Conservation (phyloP, 2,113 vertebrate genomes). For the Holacanthus passer region DNA sequence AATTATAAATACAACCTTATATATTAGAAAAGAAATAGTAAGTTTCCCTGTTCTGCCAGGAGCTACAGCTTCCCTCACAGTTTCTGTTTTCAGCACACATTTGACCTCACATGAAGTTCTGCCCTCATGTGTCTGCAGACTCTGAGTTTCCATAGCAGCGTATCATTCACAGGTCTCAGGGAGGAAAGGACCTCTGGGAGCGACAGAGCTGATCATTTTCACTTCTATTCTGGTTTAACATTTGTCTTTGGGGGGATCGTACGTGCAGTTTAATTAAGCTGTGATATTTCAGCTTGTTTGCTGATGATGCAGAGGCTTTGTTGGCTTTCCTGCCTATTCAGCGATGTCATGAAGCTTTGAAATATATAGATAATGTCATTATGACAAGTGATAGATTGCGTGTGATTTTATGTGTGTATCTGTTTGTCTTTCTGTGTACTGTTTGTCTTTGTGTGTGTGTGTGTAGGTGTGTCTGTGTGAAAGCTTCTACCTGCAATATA, state of each 20-base stretch:
- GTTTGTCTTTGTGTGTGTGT: not conserved
- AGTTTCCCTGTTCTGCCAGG: not conserved
- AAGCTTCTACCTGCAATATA: not conserved
- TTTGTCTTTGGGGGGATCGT: constrained; percentile 4
- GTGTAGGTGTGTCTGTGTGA: not conserved
- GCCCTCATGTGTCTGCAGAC: constrained; percentile 33
- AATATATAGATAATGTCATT: constrained; percentile 2
- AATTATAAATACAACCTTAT: too few species aligned
- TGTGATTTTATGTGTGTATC: not conserved
- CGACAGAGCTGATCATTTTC: constrained; percentile 47
- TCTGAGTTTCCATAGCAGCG: constrained; percentile 64
- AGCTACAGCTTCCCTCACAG: constrained; percentile 18
- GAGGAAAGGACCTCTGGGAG: constrained; percentile 25
- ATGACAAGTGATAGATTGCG: not conserved
- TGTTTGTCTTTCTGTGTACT: not conserved
- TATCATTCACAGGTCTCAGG: constrained; percentile 9
- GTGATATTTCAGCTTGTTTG: constrained; percentile 9
- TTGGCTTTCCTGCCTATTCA: not conserved
- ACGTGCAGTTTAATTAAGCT: constrained; percentile 21
- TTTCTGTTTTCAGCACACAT: constrained; percentile 42
- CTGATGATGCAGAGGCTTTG: not conserved
- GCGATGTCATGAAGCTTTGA: not conserved
- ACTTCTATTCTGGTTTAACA: constrained; percentile 24
- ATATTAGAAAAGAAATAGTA: too few species aligned
- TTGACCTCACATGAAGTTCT: constrained; percentile 41